Evolutionary conservation across 2,888 invertebrate species (phyloP).

Genomic region (Dromius quadrimaculatus): DNA sequence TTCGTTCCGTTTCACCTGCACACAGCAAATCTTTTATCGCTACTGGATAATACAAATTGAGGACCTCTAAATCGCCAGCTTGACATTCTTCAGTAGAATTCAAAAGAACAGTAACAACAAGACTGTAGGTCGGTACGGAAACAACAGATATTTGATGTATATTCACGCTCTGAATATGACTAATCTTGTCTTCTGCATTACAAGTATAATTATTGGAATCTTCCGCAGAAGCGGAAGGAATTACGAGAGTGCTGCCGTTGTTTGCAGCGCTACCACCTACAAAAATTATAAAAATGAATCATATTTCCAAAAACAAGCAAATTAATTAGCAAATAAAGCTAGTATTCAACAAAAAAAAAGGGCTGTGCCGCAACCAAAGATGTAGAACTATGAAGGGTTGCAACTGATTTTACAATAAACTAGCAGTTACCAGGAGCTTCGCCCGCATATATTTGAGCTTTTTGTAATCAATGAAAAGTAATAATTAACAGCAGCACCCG

Average conservation of each 20-base stretch:
- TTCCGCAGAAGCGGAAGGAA: conserved; percentile 58
- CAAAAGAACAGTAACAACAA: conserved; percentile 61
- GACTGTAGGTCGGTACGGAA: conserved; percentile 61
- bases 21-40: conserved; percentile 61
- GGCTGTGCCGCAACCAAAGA: no score
- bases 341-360: no score
- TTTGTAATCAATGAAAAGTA: no score
- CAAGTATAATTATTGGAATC: conserved; percentile 65
- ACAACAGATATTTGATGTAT: conserved; percentile 63
- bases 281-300: no score
- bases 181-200: conserved; percentile 36
- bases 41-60: conserved; percentile 62
- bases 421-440: no score
- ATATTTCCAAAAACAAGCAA: no score
- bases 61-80: conserved; percentile 60
- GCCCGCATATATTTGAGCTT: no score
- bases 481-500: no score
- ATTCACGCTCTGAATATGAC: not conserved
- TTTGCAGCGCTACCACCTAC: not conserved
- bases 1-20: conserved; percentile 58
- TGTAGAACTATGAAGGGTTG: no score
- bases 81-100: conserved; percentile 60
- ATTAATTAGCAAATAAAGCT: no score
- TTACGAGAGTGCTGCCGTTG: conserved; percentile 30
- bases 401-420: no score